A percentile compares a stretch with the other conserved stretches of the same genome.
Conservation (phyloP, 2,797 vertebrate genomes). For the Falco berigora region DNA sequence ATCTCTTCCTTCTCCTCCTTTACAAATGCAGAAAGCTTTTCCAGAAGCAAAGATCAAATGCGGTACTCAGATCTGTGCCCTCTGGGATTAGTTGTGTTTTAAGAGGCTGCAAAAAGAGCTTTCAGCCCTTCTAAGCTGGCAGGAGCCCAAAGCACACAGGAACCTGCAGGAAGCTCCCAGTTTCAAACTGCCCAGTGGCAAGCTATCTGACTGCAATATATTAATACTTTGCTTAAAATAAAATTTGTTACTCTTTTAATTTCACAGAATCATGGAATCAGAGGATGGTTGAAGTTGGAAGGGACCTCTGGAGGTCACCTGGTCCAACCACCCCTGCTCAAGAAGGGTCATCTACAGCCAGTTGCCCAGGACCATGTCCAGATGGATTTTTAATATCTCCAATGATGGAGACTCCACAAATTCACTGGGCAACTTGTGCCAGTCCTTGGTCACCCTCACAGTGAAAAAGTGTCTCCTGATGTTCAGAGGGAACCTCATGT, state of each 20-base stretch:
- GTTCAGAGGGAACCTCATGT: neutral
- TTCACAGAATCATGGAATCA: neutral
- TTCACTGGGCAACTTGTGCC: neutral
- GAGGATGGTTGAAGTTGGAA: neutral
- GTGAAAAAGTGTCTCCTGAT: neutral
- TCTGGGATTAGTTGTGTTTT: constrained; percentile 19
- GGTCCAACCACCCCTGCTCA: neutral
- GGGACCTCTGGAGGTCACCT: neutral
- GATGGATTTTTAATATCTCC: neutral
- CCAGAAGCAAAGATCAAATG: neutral
- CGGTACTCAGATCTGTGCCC: neutral
- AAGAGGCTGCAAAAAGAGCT: neutral
- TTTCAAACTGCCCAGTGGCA: neutral
- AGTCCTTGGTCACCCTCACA: neutral
- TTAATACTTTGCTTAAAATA: neutral
- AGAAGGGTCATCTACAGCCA: neutral
- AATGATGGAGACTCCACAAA: neutral
- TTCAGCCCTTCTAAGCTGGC: neutral
- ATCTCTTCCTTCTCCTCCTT: neutral
- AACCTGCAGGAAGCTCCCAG: neutral
- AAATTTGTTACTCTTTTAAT: neutral
- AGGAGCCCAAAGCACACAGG: neutral
- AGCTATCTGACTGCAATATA: neutral
- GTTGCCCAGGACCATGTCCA: neutral
- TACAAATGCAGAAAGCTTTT: neutral